Base-by-base conservation (phyloP, 2,113 vertebrate genomes). In the Sclerurus mexicanus region DNA sequence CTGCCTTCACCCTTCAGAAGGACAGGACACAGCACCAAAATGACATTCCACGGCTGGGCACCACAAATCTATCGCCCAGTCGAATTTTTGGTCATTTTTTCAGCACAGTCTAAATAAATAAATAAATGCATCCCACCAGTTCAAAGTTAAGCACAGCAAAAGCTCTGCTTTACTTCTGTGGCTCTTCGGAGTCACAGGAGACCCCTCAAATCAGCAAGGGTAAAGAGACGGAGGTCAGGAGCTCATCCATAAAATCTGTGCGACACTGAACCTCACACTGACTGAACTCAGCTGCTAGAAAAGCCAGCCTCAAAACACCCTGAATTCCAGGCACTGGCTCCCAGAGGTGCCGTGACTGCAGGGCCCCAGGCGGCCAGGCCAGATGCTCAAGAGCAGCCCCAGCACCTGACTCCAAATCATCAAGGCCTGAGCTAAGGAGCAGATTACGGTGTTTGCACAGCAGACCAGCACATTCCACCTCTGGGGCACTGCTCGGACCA, bases 21-120 rank as follows among this genome's bases (percentile, higher is more conserved):
- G 46, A 44, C 23, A 20, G 4, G 31, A 16, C 55, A 7, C 50
- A 28, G 7, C 3, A 1, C 1, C 1, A 5, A 7, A 7, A 4
- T 0, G 23, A 7, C 7, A 1, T 28, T 20, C 84, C 39, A 12
- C 0, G 28, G 30, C 56, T 8, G 50, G 44, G 40, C 63, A 90
- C 50, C 22, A 39, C 30, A 44, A 46, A 35, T 14, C 72, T 27
- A 3, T 5, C 58, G n/a, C n/a, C 69, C 20, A 35, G 6, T 22
- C 31, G 39, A 9, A 27, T 12, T 27, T 35, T 28, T 66, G 5
- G 4, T 14, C 3, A 3, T 8, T 27, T 56, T 40, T 63, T 39
- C 18, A 9, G 58, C 52, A 67, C 40, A 24, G 20, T 5, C 74
- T n/a, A n/a, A n/a, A n/a, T n/a, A n/a, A n/a, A n/a, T n/a, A n/a